Base-by-base conservation (phyloP, 2,888 invertebrate genomes). In the Diachrysia chrysitis region DNA sequence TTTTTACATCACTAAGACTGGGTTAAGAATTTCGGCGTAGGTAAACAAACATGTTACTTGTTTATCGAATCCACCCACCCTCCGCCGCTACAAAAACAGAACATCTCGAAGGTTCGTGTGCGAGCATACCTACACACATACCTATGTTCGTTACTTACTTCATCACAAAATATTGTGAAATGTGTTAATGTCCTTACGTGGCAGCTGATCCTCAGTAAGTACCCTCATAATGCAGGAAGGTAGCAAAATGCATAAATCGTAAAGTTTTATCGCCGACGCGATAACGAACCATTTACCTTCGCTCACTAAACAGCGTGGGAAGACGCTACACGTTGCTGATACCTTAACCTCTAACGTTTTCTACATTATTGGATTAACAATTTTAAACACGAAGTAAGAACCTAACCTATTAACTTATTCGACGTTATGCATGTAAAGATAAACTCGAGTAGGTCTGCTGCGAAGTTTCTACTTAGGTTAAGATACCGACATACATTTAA, bases 231-330 rank as follows among this genome's bases (percentile, higher is more conserved):
- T 53, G 63, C 32, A 37, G 42, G 66, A 10, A 19, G 48, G 53
- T 63, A 63, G 67, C 54, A 37, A 67, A 58, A 46, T 72, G 67
- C 73, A 74, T 63, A 66, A 72, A 42, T 37, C 55, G 63, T 77
- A 66, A 77, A 74, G 60, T 72, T 63, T 72, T 73, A 77, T 61
- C 58, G 73, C 53, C 46, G 51, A 61, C 29, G 53, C 19, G 58
- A 72, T 77, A 77, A 58, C 60, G 72, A 66, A 77, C 60, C 46
- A 35, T 42, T 71, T 48, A 12, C 56, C 48, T 21, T 56, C 10
- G 46, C 48, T 21, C 25, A 48, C 37, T 59, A 6, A 6, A 12
- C 14, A 42, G 62, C 63, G 66, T 72, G 63, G 63, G 77, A 63
- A 61, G 21, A 60, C 42, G 54, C 37, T 58, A 51, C 12, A 42